Percentiles rank a stretch among this genome's conserved stretches.
Evolutionary conservation across 2,888 invertebrate species (phyloP).

Genomic region (Matsumyia berberina): DNA sequence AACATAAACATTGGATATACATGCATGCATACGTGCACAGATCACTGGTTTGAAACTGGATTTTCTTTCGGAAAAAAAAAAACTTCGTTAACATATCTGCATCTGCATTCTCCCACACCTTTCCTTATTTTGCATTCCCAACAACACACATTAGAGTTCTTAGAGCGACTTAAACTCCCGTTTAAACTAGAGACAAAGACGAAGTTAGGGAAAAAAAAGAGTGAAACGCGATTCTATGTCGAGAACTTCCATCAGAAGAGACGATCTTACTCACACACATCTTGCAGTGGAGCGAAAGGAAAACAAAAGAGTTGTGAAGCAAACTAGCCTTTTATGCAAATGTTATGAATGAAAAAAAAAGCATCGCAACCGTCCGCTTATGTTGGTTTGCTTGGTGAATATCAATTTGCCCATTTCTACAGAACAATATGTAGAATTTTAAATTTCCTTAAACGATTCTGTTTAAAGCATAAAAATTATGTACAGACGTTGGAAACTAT

Average conservation of each 20-base stretch:
- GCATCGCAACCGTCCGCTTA: slow-evolving; percentile 42
- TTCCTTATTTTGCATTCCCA: slow-evolving; percentile 64
- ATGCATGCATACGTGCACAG: slow-evolving; percentile 29
- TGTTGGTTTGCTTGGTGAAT: slow-evolving; percentile 58
- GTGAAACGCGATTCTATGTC: slow-evolving; percentile 60
- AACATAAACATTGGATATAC: slow-evolving; percentile 58
- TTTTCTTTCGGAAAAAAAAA: slow-evolving; percentile 1
- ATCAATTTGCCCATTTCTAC: slow-evolving; percentile 33
- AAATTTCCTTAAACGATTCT: slow-evolving; percentile 48
- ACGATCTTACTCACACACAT: slow-evolving; percentile 48
- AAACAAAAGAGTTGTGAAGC: slow-evolving; percentile 69
- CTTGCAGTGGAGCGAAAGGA: slow-evolving; percentile 28
- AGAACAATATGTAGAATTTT: slow-evolving; percentile 38
- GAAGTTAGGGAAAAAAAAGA: background rate
- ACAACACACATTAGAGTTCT: slow-evolving; percentile 23
- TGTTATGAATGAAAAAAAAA: slow-evolving; percentile 41
- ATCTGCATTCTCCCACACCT: slow-evolving; percentile 74
- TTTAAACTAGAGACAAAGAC: slow-evolving; percentile 56
- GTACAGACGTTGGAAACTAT: background rate
- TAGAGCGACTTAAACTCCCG: slow-evolving; percentile 42
- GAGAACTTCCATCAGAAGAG: slow-evolving; percentile 51
- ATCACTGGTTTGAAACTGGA: slow-evolving; percentile 62
- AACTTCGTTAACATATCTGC: slow-evolving; percentile 51
- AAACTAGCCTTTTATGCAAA: slow-evolving; percentile 73
- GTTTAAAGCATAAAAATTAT: slow-evolving; percentile 35